Conservation (phyloP, 2,888 invertebrate genomes). For the Thera britannica region DNA sequence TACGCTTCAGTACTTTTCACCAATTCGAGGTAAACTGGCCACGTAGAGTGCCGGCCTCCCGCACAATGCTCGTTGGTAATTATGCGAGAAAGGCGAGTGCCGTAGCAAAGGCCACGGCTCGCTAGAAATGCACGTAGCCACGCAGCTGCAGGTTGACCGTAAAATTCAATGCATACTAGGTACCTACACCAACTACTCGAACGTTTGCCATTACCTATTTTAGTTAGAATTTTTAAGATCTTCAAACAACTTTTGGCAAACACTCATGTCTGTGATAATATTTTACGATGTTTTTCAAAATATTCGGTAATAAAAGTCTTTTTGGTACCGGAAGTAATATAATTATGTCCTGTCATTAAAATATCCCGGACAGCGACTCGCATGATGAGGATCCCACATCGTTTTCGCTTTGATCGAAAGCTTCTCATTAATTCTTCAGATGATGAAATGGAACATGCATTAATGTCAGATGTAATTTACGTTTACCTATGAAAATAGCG, state of each 20-base stretch:
- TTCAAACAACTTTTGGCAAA: neutral
- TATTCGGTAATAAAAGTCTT: neutral
- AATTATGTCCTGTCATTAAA: neutral
- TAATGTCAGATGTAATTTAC: slow-evolving; percentile 8
- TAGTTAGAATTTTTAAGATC: neutral
- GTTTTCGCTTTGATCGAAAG: slow-evolving; percentile 1
- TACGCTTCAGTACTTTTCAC: slow-evolving; percentile 62
- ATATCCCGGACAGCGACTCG: neutral
- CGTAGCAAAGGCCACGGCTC: slow-evolving; percentile 51
- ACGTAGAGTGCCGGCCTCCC: slow-evolving; percentile 60
- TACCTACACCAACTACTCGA: neutral
- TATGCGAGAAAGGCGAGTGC: slow-evolving; percentile 67
- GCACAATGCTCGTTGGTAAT: slow-evolving; percentile 79
- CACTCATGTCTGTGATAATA: too few relatives aligned
- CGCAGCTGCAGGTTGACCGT: slow-evolving; percentile 37
- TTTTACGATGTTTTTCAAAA: neutral
- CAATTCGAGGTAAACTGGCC: slow-evolving; percentile 69
- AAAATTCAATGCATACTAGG: slow-evolving; percentile 32
- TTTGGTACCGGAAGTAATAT: neutral
- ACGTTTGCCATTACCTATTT: neutral
- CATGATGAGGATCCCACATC: neutral
- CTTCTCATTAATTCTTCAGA: slow-evolving; percentile 4
- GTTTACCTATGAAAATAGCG: slow-evolving; percentile 18
- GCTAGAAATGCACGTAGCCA: slow-evolving; percentile 40
- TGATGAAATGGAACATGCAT: slow-evolving; percentile 12